Evolutionary conservation across 2,888 invertebrate species (phyloP), one percentile per base, ranked within the genome.

Genomic region (Caprella mutica): DNA sequence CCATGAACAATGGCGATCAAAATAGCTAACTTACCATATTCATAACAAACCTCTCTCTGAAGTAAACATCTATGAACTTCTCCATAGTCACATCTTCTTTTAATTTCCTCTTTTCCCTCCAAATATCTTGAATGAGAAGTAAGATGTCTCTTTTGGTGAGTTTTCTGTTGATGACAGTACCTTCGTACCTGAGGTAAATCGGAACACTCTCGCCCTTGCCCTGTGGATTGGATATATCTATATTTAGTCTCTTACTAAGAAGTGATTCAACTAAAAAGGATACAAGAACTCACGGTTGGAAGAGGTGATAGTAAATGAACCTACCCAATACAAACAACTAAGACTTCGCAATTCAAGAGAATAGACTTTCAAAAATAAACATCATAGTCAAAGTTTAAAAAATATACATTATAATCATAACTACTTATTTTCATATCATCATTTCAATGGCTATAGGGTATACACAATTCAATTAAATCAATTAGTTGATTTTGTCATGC

Each of bases 121-220:
- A 63, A n/a, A 63, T 52, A 39, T 63, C 59, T 2, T 59, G 43
- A 29, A 63, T 55, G 46, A 63, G 23, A 30, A 52, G 55, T 12
- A 44, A 26, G 8, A 59, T 24, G 39, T 63, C 63, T 6, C 58
- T 38, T 35, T 57, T 59, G 1, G 55, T 58, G 3, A 63, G 55
- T 2, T 55, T 33, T n/a, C 59, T 26, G 50, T 63, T 63, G 33
- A 56, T 53, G 24, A 63, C 63, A 29, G 42, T 48, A 2, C 63
- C 63, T 19, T 63, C 59, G 40, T 63, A 57, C 2, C 59, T 54
- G 27, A 63, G 59, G 43, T 55, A 63, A 38, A 42, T 55, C 14
- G 63, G 59, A 1, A 59, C 59, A 4, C 35, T 44, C n/a, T 48
- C 29, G 27, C 51, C 54, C 12, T 19, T 50, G n/a, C 63, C 63